Evolutionary conservation across 2,888 invertebrate species (phyloP).

Genomic region (Limenitis camilla): DNA sequence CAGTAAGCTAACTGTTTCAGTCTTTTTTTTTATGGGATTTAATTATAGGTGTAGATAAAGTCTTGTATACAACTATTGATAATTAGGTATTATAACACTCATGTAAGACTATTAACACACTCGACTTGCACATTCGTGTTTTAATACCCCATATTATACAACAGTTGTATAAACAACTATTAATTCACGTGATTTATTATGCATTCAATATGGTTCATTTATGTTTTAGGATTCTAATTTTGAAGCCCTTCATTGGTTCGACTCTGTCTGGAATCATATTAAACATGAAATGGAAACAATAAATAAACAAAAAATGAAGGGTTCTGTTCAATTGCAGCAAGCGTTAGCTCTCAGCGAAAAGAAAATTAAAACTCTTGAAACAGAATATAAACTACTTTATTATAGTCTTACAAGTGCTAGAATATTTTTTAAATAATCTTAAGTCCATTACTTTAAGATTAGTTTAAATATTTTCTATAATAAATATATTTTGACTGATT

Average conservation of each 20-base stretch:
- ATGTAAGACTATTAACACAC: too few species aligned
- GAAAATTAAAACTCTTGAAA: conserved; percentile 79
- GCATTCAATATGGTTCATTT: too few species aligned
- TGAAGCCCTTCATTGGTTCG: conserved; percentile 96
- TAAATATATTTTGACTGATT: background rate
- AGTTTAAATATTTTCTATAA: background rate
- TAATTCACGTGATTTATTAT: too few species aligned
- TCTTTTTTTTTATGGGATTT: too few species aligned
- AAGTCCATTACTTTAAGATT: background rate
- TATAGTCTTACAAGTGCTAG: conserved; percentile 95
- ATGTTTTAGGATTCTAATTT: conserved; percentile 79
- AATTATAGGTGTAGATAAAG: too few species aligned
- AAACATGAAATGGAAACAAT: conserved; percentile 74
- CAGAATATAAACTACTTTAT: conserved; percentile 92
- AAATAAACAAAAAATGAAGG: conserved; percentile 77
- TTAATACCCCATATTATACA: too few species aligned
- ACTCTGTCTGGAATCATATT: conserved; percentile 86
- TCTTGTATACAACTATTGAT: too few species aligned
- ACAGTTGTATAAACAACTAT: too few species aligned
- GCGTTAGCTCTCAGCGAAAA: conserved; percentile 91
- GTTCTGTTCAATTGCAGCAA: conserved; percentile 93
- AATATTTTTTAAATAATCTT: conserved; percentile 89
- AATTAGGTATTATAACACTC: too few species aligned
- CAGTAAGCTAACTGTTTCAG: too few species aligned
- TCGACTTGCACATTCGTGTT: too few species aligned